Evolutionary conservation across 2,888 invertebrate species (phyloP).

Genomic region (Amphipyra tragopoginis): DNA sequence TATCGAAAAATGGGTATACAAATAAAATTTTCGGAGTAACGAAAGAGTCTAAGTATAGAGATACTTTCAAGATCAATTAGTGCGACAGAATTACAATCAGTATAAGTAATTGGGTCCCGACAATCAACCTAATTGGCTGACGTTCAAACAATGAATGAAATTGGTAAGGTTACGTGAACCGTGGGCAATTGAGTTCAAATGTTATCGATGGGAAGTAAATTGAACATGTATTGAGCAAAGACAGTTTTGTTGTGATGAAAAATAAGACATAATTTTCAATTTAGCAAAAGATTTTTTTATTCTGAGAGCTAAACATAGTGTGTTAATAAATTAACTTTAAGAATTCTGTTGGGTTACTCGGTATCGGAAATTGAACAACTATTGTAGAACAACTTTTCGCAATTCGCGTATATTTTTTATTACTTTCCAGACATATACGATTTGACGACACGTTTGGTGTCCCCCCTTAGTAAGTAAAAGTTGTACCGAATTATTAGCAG

Average conservation of each 20-base stretch:
- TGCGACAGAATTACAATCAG: conserved; percentile 22
- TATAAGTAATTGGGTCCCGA: conserved; percentile 38
- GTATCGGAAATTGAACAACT: no score
- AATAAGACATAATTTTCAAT: conserved; percentile 41
- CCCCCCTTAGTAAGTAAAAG: no score
- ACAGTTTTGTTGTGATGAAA: conserved; percentile 22
- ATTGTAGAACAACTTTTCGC: no score
- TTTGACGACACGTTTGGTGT: no score
- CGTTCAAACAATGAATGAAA: conserved; percentile 53
- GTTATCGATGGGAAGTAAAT: conserved; percentile 52
- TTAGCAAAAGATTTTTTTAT: background rate
- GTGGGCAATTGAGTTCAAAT: conserved; percentile 55
- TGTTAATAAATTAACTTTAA: no score
- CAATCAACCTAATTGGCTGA: conserved; percentile 50
- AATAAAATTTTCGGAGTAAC: background rate
- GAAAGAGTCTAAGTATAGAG: background rate
- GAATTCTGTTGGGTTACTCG: no score
- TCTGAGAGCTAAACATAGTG: no score
- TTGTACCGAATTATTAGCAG: no score
- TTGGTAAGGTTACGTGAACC: conserved; percentile 50
- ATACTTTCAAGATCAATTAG: conserved; percentile 15
- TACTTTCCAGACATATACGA: no score
- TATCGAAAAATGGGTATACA: background rate
- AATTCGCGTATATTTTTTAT: no score
- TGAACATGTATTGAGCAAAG: conserved; percentile 20